Percentiles rank a stretch among this genome's conserved stretches.
phyloP scores from a whole-genome alignment of 1,140 invertebrate genomes.

The Subanguina moxae region DNA sequence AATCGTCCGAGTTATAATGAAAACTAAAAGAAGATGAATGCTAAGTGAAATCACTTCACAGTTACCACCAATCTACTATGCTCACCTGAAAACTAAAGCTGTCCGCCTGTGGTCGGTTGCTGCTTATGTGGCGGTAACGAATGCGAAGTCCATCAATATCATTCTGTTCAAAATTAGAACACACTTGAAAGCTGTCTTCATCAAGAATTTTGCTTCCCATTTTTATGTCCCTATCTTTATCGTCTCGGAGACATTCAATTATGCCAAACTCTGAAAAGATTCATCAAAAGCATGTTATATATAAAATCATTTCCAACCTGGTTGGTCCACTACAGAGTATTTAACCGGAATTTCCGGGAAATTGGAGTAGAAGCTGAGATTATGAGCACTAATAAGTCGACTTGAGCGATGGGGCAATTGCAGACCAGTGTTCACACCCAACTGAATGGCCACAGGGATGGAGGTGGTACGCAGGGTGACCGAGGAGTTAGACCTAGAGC shows the following conservation, averaged over 20 bases:
- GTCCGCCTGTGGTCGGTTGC: conserved; percentile 37
- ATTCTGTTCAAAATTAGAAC: conserved; percentile 39
- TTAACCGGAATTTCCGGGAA: conserved; percentile 40
- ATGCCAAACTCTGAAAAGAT: conserved; percentile 43
- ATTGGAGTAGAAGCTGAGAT: conserved; percentile 50
- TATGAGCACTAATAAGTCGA: conserved; percentile 39
- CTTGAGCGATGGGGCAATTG: conserved; percentile 42
- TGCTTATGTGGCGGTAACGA: conserved; percentile 50
- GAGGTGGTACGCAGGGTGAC: conserved; percentile 31
- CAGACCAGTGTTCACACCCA: conserved; percentile 46
- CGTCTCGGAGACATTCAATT: conserved; percentile 46
- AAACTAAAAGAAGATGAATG: too few relatives aligned
- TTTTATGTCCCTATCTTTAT: conserved; percentile 17
- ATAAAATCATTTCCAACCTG: conserved; percentile 8
- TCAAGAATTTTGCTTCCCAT: conserved; percentile 25
- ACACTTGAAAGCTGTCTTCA: conserved; percentile 30
- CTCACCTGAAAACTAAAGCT: conserved; percentile 53
- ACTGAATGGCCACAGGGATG: conserved; percentile 36
- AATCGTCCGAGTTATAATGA: too few relatives aligned
- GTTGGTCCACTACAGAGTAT: conserved; percentile 51
- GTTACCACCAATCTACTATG: too few relatives aligned
- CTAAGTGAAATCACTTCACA: too few relatives aligned
- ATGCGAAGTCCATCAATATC: conserved; percentile 41
- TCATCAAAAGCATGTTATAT: too few relatives aligned
- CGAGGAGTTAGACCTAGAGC: conserved; percentile 13